Conservation (phyloP, 2,113 vertebrate genomes). For the Hucho hucho region DNA sequence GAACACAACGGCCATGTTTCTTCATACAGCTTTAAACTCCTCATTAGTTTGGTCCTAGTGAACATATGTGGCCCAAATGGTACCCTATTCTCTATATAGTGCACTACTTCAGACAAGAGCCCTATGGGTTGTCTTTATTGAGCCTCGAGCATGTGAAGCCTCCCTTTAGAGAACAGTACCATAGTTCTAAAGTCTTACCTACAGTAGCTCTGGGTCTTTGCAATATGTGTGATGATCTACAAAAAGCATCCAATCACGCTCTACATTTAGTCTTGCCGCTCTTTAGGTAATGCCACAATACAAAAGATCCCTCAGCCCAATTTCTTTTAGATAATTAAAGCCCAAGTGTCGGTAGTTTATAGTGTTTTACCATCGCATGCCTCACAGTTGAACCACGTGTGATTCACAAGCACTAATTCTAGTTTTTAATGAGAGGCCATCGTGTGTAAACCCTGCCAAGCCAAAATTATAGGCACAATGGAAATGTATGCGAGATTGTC, state of each 20-base stretch:
- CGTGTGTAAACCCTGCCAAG: slow-evolving; percentile 49
- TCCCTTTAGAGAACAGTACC: too few species aligned
- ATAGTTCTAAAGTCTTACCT: too few species aligned
- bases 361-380: slow-evolving; percentile 19
- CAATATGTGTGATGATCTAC: too few species aligned
- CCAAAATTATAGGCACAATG: slow-evolving; percentile 30
- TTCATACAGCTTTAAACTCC: too few species aligned
- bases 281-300: background rate
- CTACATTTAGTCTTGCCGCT: slow-evolving; percentile 1
- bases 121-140: too few species aligned
- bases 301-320: background rate
- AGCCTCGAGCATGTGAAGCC: too few species aligned
- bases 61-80: too few species aligned
- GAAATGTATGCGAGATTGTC: background rate
- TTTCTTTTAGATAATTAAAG: slow-evolving; percentile 21
- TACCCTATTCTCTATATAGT: too few species aligned
- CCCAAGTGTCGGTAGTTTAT: slow-evolving; percentile 22
- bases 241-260: background rate
- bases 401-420: slow-evolving; percentile 46
- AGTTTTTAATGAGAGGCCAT: slow-evolving; percentile 50
- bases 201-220: too few species aligned
- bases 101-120: too few species aligned
- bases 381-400: slow-evolving; percentile 31
- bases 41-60: too few species aligned
- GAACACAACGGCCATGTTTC: too few species aligned